These are phyloP conservation scores for Phalacrocorax pelagicus DNA, from an alignment of 2,113 vertebrate genomes.

Conservation along the genomic window DNA sequence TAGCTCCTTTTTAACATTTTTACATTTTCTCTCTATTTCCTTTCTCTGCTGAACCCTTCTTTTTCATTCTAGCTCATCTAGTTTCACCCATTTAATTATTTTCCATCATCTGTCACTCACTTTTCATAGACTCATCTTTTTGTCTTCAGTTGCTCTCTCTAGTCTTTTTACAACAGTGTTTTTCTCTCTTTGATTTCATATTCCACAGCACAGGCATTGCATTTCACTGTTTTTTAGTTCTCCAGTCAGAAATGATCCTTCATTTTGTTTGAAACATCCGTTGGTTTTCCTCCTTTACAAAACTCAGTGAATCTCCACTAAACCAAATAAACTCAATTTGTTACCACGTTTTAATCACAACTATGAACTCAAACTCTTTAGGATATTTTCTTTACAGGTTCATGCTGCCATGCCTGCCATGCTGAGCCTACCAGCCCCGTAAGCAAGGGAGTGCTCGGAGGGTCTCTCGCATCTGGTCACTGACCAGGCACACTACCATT, in stretches of 20 bases:
- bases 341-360: neutral
- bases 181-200: neutral
- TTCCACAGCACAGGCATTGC: neutral
- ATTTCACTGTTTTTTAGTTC: neutral
- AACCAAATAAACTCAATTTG: neutral
- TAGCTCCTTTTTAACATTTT: neutral
- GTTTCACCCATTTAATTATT: neutral
- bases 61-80: neutral
- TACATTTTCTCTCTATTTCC: neutral
- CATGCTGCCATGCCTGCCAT: neutral
- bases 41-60: neutral
- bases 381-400: neutral
- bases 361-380: neutral
- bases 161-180: neutral
- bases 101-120: neutral
- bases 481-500: neutral
- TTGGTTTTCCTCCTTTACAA: neutral
- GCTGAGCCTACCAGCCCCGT: neutral
- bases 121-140: neutral
- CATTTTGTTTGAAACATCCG: neutral
- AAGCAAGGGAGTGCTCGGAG: neutral
- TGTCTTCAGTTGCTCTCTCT: neutral
- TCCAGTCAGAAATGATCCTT: neutral
- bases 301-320: neutral
- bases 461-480: neutral